Percentiles rank a stretch among this genome's conserved stretches.
Conservation (phyloP, 2,113 vertebrate genomes). For the Chionis minor region DNA sequence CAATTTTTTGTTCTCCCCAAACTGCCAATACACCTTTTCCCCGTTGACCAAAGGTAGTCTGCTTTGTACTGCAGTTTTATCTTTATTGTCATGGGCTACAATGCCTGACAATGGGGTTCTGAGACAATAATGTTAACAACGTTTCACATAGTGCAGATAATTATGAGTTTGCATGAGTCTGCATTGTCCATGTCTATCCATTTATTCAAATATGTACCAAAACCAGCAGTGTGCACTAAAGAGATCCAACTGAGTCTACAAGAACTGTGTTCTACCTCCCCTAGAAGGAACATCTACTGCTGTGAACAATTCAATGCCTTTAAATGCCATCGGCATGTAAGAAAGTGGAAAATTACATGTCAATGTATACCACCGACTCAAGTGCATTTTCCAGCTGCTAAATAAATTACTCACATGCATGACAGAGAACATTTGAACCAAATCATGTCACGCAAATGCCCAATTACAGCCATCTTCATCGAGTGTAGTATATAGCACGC, state of each 20-base stretch:
- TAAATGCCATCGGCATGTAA: constrained; percentile 32
- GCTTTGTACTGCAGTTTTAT: neutral
- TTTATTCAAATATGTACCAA: constrained; percentile 6
- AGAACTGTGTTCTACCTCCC: neutral
- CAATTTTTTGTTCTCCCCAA: neutral
- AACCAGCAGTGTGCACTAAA: neutral
- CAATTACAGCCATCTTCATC: neutral
- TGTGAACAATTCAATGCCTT: constrained; percentile 29
- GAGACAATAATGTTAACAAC: neutral
- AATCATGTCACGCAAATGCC: neutral
- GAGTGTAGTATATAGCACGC: neutral
- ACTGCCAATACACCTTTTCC: neutral
- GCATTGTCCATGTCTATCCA: neutral
- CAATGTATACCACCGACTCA: neutral
- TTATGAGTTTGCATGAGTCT: neutral
- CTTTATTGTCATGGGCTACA: neutral
- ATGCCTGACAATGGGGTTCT: neutral
- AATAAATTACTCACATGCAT: too few relatives aligned
- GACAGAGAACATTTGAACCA: constrained; percentile 1
- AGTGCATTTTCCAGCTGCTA: constrained; percentile 36
- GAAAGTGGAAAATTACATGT: constrained; percentile 28
- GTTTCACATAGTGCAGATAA: neutral
- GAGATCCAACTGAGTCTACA: neutral
- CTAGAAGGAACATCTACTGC: constrained; percentile 11
- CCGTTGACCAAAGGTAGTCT: neutral